Evolutionary conservation across 2,113 vertebrate species (phyloP).

Genomic region (Octodon degus): DNA sequence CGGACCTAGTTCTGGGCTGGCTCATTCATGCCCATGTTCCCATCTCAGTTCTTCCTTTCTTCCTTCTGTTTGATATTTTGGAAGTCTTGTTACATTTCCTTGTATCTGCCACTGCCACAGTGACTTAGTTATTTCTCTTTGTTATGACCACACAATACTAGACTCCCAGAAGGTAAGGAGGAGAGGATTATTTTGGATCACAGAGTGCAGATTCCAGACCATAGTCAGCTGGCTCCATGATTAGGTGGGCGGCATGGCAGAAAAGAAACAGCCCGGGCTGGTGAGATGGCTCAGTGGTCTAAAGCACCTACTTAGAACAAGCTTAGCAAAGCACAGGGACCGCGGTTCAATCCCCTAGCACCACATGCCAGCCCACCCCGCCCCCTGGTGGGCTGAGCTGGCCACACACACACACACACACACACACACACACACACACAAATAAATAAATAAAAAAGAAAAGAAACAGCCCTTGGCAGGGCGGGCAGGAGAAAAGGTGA

Average conservation of each 20-base stretch:
- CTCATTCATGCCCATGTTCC: accelerated
- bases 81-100: neutral
- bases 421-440: too few relatives aligned
- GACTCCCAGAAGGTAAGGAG: neutral
- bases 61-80: neutral
- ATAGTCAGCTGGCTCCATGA: neutral
- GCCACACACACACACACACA: too few relatives aligned
- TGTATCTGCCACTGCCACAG: too few relatives aligned
- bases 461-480: neutral
- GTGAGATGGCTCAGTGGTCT: too few relatives aligned
- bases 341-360: too few relatives aligned
- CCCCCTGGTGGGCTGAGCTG: too few relatives aligned
- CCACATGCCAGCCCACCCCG: too few relatives aligned
- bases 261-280: neutral
- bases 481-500: neutral
- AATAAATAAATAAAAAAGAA: too few relatives aligned
- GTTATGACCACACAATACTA: neutral
- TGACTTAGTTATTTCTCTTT: neutral
- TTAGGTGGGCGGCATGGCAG: neutral
- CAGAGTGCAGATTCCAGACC: neutral
- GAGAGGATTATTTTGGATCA: neutral
- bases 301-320: too few relatives aligned
- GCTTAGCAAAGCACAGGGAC: too few relatives aligned
- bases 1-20: neutral
- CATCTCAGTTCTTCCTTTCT: neutral